Evolutionary conservation across 2,888 invertebrate genomes (phyloP).

Genomic region (Pammene fasciana): DNA sequence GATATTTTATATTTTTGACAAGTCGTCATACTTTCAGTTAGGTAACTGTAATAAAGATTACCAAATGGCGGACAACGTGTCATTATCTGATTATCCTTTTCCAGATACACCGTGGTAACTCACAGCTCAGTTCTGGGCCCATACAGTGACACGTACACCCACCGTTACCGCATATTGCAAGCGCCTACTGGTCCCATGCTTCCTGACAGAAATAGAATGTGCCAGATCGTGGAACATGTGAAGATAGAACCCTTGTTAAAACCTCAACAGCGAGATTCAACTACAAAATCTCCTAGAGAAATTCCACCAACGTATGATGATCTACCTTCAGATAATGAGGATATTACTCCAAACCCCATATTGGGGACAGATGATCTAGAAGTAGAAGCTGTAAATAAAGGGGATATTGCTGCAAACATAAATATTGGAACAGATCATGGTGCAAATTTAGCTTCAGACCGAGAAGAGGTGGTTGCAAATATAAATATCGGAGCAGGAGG

Average conservation of each 20-base stretch:
- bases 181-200: conserved; percentile 48
- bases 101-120: conserved; percentile 66
- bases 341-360: neutral
- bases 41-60: no score
- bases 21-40: no score
- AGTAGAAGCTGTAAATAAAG: no score
- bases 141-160: conserved; percentile 65
- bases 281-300: neutral
- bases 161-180: conserved; percentile 59
- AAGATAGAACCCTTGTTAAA: conserved; percentile 52
- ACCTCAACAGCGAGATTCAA: conserved; percentile 45
- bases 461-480: neutral
- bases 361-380: no score
- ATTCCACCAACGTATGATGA: neutral
- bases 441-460: neutral
- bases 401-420: neutral
- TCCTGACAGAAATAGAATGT: conserved; percentile 49
- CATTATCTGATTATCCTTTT: neutral
- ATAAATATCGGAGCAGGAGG: neutral
- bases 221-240: conserved; percentile 10
- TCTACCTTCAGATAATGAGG: neutral
- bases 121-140: conserved; percentile 72
- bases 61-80: neutral
- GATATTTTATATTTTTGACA: no score
- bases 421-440: neutral